Evolutionary conservation across 2,888 invertebrate species (phyloP), one percentile per base, ranked within the genome.

Genomic region (Crematogaster levior): DNA sequence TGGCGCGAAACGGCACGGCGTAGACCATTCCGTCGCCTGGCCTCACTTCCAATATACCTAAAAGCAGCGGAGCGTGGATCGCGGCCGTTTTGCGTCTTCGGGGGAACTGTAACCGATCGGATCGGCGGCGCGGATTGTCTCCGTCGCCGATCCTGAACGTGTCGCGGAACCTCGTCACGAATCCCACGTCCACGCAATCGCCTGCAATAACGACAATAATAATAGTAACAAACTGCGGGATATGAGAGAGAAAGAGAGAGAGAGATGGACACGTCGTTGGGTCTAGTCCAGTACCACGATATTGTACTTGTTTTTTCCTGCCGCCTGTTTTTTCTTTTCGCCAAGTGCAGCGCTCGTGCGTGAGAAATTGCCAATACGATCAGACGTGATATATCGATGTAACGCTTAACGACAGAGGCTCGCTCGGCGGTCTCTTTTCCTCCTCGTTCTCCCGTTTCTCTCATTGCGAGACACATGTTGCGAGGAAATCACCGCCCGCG

Each of bases 31-130:
- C 61, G 74, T 82, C 77, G 85, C 84, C 89, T 87, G 89, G 87
- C 88, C 89, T 91, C 89, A 88, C 89, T 84, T 86, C 91, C 90
- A 91, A 92, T 92, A 91, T 92, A 91, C 85, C 90, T 85, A 91
- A 87, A 90, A 87, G 83, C 93, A 92, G 84, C 89, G 87, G 88
- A 92, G 89, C 92, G 91, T 92, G 89, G 86, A 83, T 85, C 89
- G 88, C 80, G 89, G 85, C 83, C 88, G 86, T 90, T 92, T 91
- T 89, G 90, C 70, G 53, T 68, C 77, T 68, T 48, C 48, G 82
- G 34, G 58, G 37, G 37, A 51, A 61, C 53, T 51, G 82, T 68
- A 40, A 66, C 70, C 70, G 77, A 79, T 68, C 53, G 46, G 40
- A 58, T 53, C 83, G 58, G 46, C 10, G n/a, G 70, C 73, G 61